Evolutionary conservation across 1,140 invertebrate genomes (phyloP).

Genomic region (Drosophila bipectinata): DNA sequence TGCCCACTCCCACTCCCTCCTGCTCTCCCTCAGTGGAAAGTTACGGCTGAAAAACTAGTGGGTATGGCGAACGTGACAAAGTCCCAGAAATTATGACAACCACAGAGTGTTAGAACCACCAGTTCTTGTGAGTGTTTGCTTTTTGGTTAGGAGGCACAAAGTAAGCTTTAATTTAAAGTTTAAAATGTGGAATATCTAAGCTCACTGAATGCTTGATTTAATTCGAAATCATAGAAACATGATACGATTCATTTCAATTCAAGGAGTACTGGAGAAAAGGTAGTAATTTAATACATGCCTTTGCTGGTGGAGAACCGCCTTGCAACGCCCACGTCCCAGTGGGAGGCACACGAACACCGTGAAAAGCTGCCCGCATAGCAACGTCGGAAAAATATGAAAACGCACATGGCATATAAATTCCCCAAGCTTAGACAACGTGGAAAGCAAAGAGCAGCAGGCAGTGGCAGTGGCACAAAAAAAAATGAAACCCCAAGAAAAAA

Average conservation of each 20-base stretch:
- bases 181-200: background rate
- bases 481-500: conserved; percentile 35
- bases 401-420: conserved; percentile 76
- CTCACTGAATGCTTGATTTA: background rate
- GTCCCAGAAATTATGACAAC: conserved; percentile 45
- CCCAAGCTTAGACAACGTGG: conserved; percentile 61
- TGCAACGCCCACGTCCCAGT: conserved; percentile 11
- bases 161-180: conserved; percentile 51
- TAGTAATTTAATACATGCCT: background rate
- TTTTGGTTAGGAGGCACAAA: conserved; percentile 30
- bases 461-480: background rate
- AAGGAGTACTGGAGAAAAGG: background rate
- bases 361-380: conserved; percentile 50
- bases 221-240: background rate
- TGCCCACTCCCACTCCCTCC: too few species aligned
- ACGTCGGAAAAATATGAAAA: conserved; percentile 67
- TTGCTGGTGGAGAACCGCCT: background rate
- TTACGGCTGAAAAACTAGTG: conserved; percentile 18
- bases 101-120: conserved; percentile 5
- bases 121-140: conserved; percentile 8
- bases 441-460: conserved; percentile 31
- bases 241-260: background rate
- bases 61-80: conserved; percentile 50
- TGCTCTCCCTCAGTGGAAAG: background rate
- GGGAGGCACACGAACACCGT: conserved; percentile 8